phyloP scores from a whole-genome alignment of 1,140 invertebrate genomes.

The Mactra quadrangularis region DNA sequence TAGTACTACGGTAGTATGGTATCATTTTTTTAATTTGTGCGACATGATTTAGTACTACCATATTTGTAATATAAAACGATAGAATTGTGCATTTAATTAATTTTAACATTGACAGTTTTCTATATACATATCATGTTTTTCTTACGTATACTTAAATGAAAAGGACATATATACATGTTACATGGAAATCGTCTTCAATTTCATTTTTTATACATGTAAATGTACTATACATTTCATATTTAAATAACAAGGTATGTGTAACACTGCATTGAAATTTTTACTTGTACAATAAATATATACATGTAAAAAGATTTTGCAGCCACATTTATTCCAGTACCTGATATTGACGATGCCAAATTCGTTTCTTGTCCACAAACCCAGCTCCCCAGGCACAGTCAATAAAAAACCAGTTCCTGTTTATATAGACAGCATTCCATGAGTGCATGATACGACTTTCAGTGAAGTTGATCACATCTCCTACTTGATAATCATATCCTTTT shows the following conservation, averaged over 20 bases:
- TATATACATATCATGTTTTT: constrained; percentile 7
- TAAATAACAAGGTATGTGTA: no score
- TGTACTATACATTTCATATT: no score
- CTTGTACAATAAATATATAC: no score
- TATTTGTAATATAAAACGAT: no score
- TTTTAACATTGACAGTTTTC: constrained; percentile 30
- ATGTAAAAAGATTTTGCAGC: no score
- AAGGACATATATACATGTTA: no score
- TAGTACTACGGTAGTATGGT: no score
- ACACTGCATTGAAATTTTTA: no score
- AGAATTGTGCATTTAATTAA: no score
- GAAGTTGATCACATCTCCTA: constrained; percentile 54
- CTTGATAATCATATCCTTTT: constrained; percentile 53
- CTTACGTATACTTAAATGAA: background rate
- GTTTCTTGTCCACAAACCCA: constrained; percentile 34
- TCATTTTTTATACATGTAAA: no score
- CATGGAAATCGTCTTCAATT: no score
- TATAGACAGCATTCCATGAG: constrained; percentile 58
- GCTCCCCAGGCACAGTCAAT: constrained; percentile 59
- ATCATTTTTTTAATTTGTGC: constrained; percentile 38
- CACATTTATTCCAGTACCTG: no score
- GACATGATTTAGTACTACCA: constrained; percentile 33
- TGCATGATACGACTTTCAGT: constrained; percentile 32
- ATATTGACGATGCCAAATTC: constrained; percentile 48
- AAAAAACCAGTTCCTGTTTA: constrained; percentile 60